Evolutionary conservation across 2,113 vertebrate species (phyloP), one percentile per base, ranked within the genome.

Genomic region (Muntiacus reevesi): DNA sequence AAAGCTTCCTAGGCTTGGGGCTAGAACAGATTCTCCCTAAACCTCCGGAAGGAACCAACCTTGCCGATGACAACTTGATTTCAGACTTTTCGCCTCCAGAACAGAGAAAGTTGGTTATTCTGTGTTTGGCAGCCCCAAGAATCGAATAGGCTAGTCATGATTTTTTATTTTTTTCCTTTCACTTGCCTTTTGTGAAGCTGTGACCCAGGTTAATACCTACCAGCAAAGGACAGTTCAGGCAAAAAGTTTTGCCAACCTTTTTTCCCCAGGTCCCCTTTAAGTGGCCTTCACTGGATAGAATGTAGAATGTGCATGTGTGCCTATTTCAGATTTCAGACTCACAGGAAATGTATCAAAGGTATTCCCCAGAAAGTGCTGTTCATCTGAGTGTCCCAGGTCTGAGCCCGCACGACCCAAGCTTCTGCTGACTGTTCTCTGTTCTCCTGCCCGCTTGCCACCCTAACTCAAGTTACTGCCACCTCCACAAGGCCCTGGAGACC

Each of bases 361-460:
- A 71, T 40, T 71, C 2, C 9, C 33, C 17, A 33, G 45, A 36
- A 36, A 0, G 1, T 7, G 7, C 47, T n/a, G 23, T 6, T 67
- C 28, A 33, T 71, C 52, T 10, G 3, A 47, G 30, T 19, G 16
- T 10, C 45, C 43, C 86, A 25, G 74, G 50, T 16, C 88, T 2
- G 23, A 25, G 0, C 2, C 28, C 30, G 10, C 23, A 8, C 0
- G 3, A n/a, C 2, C 45, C 28, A 2, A 27, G 36, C 21, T 50
- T 59, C 64, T n/a, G 7, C 33, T 1, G 17, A 3, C 33, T 40
- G 4, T 7, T 55, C 5, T 60, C 23, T 60, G 23, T 71, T 10
- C 40, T 57, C 8, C 33, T 23, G n/a, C 10, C 19, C 1, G 4
- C 21, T n/a, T 36, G 12, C 21, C 47, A 50, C 71, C 60, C 62